Conservation (phyloP, 2,797 vertebrate species). For the Pseudocheirus occidentalis region DNA sequence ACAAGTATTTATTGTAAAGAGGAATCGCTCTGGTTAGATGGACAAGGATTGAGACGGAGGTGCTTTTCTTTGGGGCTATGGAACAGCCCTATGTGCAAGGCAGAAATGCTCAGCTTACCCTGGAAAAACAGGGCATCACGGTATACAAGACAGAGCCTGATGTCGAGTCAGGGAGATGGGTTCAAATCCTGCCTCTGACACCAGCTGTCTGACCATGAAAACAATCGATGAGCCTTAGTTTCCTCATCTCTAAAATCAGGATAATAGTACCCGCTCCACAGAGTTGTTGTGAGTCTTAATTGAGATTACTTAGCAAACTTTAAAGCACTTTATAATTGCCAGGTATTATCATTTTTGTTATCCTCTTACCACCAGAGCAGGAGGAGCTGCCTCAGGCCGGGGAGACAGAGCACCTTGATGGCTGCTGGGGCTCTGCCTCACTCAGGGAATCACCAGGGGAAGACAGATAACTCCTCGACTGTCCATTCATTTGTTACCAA, state of each 20-base stretch:
- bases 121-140: background rate
- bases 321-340: background rate
- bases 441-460: background rate
- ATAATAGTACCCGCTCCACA: background rate
- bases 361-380: background rate
- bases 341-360: background rate
- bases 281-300: background rate
- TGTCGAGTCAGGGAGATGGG: background rate
- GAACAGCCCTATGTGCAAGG: background rate
- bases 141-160: background rate
- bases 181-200: background rate
- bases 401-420: background rate
- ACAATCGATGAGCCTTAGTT: background rate
- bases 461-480: background rate
- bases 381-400: background rate
- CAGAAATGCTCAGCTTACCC: background rate
- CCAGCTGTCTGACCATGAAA: background rate
- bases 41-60: slow-evolving; percentile 25
- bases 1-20: background rate
- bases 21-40: background rate
- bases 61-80: background rate
- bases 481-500: background rate
- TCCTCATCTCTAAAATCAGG: background rate
- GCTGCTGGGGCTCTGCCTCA: background rate
- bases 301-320: background rate